Base-by-base conservation (phyloP, 2,888 invertebrate genomes). In the Tuberolachnus salignus region DNA sequence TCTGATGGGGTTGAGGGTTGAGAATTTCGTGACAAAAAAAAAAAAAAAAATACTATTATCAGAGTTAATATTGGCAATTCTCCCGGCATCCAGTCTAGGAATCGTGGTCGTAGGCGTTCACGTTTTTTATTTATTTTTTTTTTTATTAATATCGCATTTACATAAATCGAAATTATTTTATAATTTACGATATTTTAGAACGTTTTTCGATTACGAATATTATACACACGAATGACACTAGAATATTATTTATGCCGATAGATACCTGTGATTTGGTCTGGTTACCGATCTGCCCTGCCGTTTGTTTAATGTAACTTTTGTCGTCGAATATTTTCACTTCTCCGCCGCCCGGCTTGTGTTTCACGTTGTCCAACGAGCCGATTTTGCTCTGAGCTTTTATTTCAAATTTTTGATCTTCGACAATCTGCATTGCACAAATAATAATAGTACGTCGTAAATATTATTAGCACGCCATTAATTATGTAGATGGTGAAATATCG, bases 301-400 rank as follows among this genome's bases (percentile, higher is more conserved):
- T 89, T 88, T 94, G 94, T 87, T 92, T 93, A 86, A 94, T 89
- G 88, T 95, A 95, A 82, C 93, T 93, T 88, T 93, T 94, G 87
- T 95, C 95, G 86, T 95, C 94, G 86, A 94, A 95, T 85, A 95
- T 95, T 88, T 95, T 96, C 87, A 94, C 92, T 83, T 95, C 94
- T 67, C 97, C 97, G 82, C 97, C 97, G 83, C 95, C 94, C 80
- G 97, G 95, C 88, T 90, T 93, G 88, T 97, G 92, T 86, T 92
- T 93, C 83, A 95, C 90, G 87, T 95, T 95, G 87, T 95, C 94
- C 89, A 94, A 85, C 80, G 95, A 95, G 83, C 95, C 95, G 83
- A 97, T 89, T 88, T 95, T 95, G 87, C 96, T 94, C 87, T 93
- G 91, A 82, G 93, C 96, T 88, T 95, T 95, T 87, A 96, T 91